Evolutionary conservation across 1,140 invertebrate species (phyloP).

Genomic region (Nasonia longicornis): DNA sequence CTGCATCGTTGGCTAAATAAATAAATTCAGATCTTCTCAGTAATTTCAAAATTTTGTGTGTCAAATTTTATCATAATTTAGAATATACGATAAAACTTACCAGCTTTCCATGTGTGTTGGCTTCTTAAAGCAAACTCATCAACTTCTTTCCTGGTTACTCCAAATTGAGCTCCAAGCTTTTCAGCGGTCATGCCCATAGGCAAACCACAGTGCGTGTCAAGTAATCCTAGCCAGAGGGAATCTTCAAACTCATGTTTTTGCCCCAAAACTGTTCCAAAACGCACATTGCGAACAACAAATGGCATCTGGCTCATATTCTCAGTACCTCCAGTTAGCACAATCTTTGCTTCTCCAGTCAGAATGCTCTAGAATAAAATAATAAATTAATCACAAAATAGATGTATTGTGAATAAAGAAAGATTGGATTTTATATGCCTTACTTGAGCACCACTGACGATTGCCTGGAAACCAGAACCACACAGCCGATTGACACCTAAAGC

Average conservation of each 20-base stretch:
- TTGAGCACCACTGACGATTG: constrained; percentile 90
- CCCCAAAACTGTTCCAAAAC: constrained; percentile 94
- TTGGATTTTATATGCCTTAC: constrained; percentile 66
- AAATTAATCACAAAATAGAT: constrained; percentile 30
- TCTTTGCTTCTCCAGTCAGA: constrained; percentile 83
- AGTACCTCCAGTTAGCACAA: constrained; percentile 91
- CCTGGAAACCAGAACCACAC: constrained; percentile 97
- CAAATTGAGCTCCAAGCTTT: constrained; percentile 93
- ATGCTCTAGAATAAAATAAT: constrained; percentile 80
- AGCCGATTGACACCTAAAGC: constrained; percentile 88
- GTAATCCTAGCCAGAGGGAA: constrained; percentile 90
- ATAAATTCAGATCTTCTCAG: constrained; percentile 52
- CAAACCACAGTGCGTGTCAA: constrained; percentile 89
- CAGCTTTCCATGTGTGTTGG: constrained; percentile 84
- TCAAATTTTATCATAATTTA: not conserved
- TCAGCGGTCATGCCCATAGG: constrained; percentile 98
- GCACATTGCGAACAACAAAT: constrained; percentile 85
- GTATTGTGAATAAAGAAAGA: constrained; percentile 13
- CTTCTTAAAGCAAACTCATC: constrained; percentile 91
- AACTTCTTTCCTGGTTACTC: constrained; percentile 86
- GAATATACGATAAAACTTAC: constrained; percentile 61
- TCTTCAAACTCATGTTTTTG: constrained; percentile 88
- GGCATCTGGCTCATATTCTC: constrained; percentile 98
- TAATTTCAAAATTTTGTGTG: constrained; percentile 32
- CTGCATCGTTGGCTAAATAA: constrained; percentile 84